Conservation (phyloP, 2,888 invertebrate genomes). For the Macrosiphum euphorbiae region DNA sequence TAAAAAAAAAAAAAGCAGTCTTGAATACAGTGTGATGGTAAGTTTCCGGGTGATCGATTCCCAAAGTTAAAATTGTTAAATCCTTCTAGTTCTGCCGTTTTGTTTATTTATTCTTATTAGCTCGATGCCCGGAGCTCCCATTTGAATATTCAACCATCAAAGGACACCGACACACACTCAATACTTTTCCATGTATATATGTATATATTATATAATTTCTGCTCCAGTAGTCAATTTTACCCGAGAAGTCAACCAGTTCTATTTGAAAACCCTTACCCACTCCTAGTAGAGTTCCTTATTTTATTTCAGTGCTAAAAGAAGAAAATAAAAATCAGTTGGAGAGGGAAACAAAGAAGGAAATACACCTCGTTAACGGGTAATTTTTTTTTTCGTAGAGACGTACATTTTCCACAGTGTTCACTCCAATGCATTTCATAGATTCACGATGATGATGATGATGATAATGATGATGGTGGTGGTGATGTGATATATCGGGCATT, state of each 20-base stretch:
- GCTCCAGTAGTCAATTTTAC: conserved; percentile 20
- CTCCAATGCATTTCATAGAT: background rate
- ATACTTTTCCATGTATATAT: background rate
- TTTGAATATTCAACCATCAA: conserved; percentile 50
- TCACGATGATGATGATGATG: background rate
- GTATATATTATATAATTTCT: conserved; percentile 34
- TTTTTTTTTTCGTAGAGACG: background rate
- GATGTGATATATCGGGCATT: background rate
- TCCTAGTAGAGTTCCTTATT: background rate
- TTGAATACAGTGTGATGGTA: conserved; percentile 3
- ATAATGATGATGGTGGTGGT: no score
- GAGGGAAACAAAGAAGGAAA: background rate
- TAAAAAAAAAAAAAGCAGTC: background rate
- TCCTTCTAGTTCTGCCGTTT: background rate
- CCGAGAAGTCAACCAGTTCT: conserved; percentile 36
- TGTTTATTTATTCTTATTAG: conserved; percentile 60
- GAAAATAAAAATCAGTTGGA: background rate
- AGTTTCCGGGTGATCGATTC: conserved; percentile 42
- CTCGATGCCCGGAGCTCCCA: background rate
- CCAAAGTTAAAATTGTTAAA: conserved; percentile 40
- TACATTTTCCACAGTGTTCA: background rate
- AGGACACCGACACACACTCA: conserved; percentile 12
- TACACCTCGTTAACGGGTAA: background rate
- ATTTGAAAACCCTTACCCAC: background rate
- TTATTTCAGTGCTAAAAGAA: background rate